Conservation (phyloP, 2,113 vertebrate species). For the Capricornis sumatraensis region DNA sequence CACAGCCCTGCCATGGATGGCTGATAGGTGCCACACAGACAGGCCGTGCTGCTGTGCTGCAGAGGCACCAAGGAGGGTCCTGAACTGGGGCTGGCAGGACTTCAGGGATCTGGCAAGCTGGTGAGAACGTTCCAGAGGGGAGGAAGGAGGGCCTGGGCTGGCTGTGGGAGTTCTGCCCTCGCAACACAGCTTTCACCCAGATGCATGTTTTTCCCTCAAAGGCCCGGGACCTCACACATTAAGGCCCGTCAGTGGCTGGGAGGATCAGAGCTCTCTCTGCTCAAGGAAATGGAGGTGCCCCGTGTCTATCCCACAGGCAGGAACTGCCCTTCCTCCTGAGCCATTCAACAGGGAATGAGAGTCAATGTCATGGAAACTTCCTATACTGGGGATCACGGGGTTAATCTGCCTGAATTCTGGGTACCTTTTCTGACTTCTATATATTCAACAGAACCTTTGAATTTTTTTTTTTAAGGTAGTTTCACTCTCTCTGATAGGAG, state of each 20-base stretch:
- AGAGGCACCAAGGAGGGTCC: constrained; percentile 55
- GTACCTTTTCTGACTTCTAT: constrained; percentile 63
- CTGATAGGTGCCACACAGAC: constrained; percentile 77
- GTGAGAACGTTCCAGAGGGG: background rate
- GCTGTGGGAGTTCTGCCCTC: constrained; percentile 33
- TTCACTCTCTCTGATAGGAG: constrained; percentile 4
- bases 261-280: background rate
- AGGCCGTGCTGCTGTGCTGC: constrained; percentile 58
- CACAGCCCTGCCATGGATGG: constrained; percentile 64
- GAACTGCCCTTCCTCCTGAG: background rate
- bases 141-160: background rate
- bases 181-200: constrained; percentile 52
- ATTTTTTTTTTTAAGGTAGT: constrained; percentile 34
- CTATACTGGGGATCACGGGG: background rate
- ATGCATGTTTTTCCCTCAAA: background rate
- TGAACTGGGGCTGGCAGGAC: constrained; percentile 3
- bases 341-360: background rate
- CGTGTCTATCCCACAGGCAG: background rate
- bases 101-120: constrained; percentile 36
- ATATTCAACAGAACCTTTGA: constrained; percentile 20
- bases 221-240: constrained; percentile 31
- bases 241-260: background rate
- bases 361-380: constrained; percentile 5
- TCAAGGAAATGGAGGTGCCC: background rate
- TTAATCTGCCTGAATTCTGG: constrained; percentile 35